A percentile compares a stretch with the other conserved stretches of the same genome.
Conservation (phyloP, 2,113 vertebrate species). For the Pseudorasbora parva region DNA sequence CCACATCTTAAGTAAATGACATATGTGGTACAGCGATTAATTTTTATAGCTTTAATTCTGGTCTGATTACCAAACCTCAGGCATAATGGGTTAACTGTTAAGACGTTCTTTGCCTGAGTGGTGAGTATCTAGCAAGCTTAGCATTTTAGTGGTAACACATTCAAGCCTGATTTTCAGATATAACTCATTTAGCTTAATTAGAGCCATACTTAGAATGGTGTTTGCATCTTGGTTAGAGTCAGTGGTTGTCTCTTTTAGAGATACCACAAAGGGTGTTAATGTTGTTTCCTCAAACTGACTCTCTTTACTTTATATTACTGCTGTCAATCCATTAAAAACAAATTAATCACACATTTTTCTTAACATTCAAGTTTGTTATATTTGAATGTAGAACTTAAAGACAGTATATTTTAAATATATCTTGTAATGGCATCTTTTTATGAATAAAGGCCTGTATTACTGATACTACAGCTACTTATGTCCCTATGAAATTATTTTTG, state of each 20-base stretch:
- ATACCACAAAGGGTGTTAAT: slow-evolving; percentile 35
- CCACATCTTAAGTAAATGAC: slow-evolving; percentile 2
- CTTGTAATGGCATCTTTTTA: too few relatives aligned
- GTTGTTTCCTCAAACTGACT: slow-evolving; percentile 38
- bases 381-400: too few relatives aligned
- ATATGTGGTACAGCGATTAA: slow-evolving; percentile 4
- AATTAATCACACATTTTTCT: too few relatives aligned
- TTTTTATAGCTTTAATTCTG: slow-evolving; percentile 53
- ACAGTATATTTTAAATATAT: too few relatives aligned
- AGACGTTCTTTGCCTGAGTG: background rate
- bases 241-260: slow-evolving; percentile 32
- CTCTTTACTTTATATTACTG: background rate
- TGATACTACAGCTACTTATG: too few relatives aligned
- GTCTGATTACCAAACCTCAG: slow-evolving; percentile 63
- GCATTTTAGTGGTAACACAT: slow-evolving; percentile 38
- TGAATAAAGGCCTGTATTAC: too few relatives aligned
- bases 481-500: too few relatives aligned
- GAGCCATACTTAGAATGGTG: slow-evolving; percentile 13
- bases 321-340: too few relatives aligned
- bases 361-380: too few relatives aligned
- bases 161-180: slow-evolving; percentile 46
- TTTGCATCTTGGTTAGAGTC: slow-evolving; percentile 3
- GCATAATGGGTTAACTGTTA: slow-evolving; percentile 12
- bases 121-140: slow-evolving; percentile 25
- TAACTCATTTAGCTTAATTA: slow-evolving; percentile 66